Evolutionary conservation across 2,797 vertebrate genomes (phyloP).

Genomic region (Otolemur crassicaudatus): DNA sequence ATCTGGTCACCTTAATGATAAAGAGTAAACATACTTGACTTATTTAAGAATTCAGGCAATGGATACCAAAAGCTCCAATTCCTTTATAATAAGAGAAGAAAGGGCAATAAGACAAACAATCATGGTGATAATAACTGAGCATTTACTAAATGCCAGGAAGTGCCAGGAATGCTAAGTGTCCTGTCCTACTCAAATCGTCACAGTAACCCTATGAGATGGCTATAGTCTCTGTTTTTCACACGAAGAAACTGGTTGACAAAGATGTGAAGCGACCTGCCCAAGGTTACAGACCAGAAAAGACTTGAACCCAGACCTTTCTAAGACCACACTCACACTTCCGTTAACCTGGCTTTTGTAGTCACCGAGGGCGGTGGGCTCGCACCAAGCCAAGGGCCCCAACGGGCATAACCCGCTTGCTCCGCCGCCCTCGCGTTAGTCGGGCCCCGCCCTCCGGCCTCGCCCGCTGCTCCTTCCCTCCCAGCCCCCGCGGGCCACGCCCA

Average conservation of each 20-base stretch:
- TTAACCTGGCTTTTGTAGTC: not conserved
- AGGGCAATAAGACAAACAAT: not conserved
- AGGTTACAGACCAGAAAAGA: not conserved
- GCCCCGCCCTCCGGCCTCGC: not conserved
- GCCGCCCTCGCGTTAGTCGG: rapidly evolving
- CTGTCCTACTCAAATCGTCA: not conserved
- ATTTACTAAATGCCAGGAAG: not conserved
- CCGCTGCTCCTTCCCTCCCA: rapidly evolving
- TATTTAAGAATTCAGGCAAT: slow-evolving; percentile 39
- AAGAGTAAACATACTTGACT: not conserved
- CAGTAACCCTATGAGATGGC: not conserved
- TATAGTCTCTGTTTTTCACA: not conserved
- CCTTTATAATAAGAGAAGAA: slow-evolving; percentile 18
- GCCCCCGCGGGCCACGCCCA: not conserved
- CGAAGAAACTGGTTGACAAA: not conserved
- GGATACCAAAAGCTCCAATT: not conserved
- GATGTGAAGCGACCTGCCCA: not conserved
- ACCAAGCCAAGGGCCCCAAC: rapidly evolving
- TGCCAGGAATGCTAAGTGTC: not conserved
- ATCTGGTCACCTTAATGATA: not conserved
- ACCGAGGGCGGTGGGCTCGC: rapidly evolving
- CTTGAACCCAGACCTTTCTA: not conserved
- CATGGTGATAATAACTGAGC: not conserved
- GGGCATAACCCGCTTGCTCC: no score
- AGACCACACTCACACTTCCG: not conserved